These are phyloP conservation scores for Lycaon pictus DNA, from an alignment of 2,113 vertebrate genomes.

Conservation along the genomic window DNA sequence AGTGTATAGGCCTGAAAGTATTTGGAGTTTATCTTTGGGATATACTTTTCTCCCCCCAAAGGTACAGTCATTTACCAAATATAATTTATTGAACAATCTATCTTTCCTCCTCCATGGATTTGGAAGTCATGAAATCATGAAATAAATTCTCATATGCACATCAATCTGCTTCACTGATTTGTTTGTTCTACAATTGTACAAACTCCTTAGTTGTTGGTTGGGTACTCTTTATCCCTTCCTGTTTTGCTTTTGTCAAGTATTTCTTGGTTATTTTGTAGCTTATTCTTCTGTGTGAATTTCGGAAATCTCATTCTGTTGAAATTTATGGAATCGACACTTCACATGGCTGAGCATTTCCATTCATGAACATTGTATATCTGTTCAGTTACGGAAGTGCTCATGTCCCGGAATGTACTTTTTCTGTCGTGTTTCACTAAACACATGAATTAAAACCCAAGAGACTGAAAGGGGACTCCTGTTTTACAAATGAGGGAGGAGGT, in stretches of 20 bases:
- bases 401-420: not conserved
- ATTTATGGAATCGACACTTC: rapidly evolving
- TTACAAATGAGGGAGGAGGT: not conserved
- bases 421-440: not conserved
- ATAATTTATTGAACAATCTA: no score
- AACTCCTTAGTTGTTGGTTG: not conserved
- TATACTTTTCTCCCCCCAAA: not conserved
- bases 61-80: not conserved
- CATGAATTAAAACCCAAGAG: not conserved
- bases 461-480: rapidly evolving
- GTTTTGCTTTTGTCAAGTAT: not conserved
- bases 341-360: rapidly evolving
- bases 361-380: rapidly evolving
- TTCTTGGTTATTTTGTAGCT: not conserved
- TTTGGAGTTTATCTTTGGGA: not conserved
- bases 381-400: not conserved
- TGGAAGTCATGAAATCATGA: rapidly evolving
- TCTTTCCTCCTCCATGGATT: not conserved
- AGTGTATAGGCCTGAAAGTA: no score
- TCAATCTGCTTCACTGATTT: rapidly evolving
- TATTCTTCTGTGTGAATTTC: not conserved
- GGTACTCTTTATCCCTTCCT: no score
- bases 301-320: not conserved
- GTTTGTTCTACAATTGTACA: not conserved
- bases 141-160: rapidly evolving